Conservation (phyloP, 2,888 invertebrate species). For the Drosophila imparisetae region DNA sequence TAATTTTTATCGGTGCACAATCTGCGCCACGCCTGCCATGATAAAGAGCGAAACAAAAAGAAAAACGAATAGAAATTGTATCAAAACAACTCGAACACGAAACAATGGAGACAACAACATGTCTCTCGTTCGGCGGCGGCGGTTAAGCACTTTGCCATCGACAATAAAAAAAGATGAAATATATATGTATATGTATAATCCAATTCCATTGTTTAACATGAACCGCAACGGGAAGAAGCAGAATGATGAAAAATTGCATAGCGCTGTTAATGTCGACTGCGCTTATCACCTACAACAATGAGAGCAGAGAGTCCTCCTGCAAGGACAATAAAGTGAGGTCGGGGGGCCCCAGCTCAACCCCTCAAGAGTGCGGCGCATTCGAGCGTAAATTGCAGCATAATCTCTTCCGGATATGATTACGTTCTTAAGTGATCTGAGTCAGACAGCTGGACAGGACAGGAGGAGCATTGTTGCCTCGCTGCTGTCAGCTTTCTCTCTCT, state of each 20-base stretch:
- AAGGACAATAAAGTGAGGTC: constrained; percentile 24
- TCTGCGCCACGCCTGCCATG: constrained; percentile 57
- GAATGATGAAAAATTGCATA: constrained; percentile 21
- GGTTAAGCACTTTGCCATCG: constrained; percentile 59
- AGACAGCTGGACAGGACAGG: constrained; percentile 42
- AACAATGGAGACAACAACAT: constrained; percentile 40
- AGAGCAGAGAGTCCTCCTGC: constrained; percentile 39
- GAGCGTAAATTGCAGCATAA: constrained; percentile 76
- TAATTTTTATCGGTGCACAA: constrained; percentile 64
- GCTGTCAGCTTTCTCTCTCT: constrained; percentile 28
- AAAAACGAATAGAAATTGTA: constrained; percentile 23
- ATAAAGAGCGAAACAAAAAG: constrained; percentile 31
- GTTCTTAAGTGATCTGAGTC: constrained; percentile 69
- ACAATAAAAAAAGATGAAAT: constrained; percentile 34
- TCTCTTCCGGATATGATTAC: constrained; percentile 83
- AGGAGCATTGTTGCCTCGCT: constrained; percentile 50
- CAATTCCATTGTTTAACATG: constrained; percentile 76
- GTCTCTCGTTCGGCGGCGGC: constrained; percentile 43
- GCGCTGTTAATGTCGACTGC: constrained; percentile 61
- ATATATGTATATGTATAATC: constrained; percentile 57
- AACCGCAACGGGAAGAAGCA: constrained; percentile 21
- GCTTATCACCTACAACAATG: constrained; percentile 75
- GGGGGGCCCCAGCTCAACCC: constrained; percentile 20
- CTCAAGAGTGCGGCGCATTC: constrained; percentile 57
- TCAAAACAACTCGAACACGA: constrained; percentile 73